Evolutionary conservation across 2,888 invertebrate species (phyloP), one percentile per base, ranked within the genome.

Genomic region (Lasioglossum pauxillum): DNA sequence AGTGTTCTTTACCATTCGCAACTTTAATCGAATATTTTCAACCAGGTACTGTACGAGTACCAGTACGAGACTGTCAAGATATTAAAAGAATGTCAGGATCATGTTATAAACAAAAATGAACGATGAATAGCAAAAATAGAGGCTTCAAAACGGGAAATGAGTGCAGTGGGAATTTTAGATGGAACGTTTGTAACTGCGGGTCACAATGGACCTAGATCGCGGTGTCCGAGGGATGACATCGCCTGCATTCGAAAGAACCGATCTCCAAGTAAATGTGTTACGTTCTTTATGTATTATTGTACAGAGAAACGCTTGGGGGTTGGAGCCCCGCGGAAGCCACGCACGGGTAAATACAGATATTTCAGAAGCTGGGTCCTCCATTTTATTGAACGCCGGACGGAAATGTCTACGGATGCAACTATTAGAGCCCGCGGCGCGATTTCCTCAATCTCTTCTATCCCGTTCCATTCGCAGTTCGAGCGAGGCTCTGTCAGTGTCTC

Each of bases 401-500:
- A 71, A 71, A 71, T 38, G 41, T 71, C 41, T 41, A n/a, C 71
- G 71, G 71, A 41, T n/a, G 71, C n/a, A 41, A n/a, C 41, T 41
- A 71, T 71, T 71, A 71, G 41, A 71, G 71, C 38, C n/a, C 46
- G 35, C 41, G 31, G 41, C 7, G 1, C 69, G 31, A 60, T 75
- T 75, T 53, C 64, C 27, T 41, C 16, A 35, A 80, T 80, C 41
- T 44, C 31, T 49, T 31, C 27, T 10, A 16, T 49, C 46, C 35
- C 16, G n/a, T 38, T 53, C 27, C 38, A 23, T 41, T 67, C 57
- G 38, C 67, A 35, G 7, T 19, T 5, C 35, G 57, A 46, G 72
- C 78, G 78, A 57, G 27, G 69, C 44, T 60, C 14, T 60, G 35
- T 57, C 46, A 71, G 16, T 44, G 64, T 81, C 82, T 82, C 72